Evolutionary conservation across 2,888 invertebrate genomes (phyloP), one percentile per base, ranked within the genome.

Genomic region (Hyposoter didymator): DNA sequence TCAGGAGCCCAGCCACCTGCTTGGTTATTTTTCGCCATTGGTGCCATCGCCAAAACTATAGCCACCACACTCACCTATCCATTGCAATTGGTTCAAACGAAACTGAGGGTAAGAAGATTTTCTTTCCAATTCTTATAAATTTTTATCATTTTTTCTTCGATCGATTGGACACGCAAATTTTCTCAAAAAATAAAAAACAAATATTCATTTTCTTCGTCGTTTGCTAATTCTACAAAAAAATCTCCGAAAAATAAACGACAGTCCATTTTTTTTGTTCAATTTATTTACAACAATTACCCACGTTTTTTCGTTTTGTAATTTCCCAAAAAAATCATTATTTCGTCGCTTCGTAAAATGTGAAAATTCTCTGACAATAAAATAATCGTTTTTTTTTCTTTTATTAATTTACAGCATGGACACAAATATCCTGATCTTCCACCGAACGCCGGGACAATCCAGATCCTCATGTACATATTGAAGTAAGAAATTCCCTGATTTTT

Each of bases 61-160:
- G 97, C 98, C 12, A 98, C 98, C 0, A 95, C 97, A 10, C 89
- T 97, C n/a, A 99, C 98, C 3, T 99, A 99, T 94, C 99, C 99
- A 0, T 92, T 99, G 84, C 98, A 98, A 91, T 94, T 98, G 86
- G 95, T 98, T 17, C 98, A 99, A 94, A 96, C 98, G 0, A 96
- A 97, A 92, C 95, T 97, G 73, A 93, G 96, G 92, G 96, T 96
- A 91, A 92, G 12, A 28, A 8, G 28, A 28, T 22, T 94, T 90
- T 76, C 39, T 59, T 47, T 79, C 8, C 43, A 22, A 22, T 19
- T 39, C 12, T 43, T 7, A 62, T 17, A 0, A 62, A 28, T 32
- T 8, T 8, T 32, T 1, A 0, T 17, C 12, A 62, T 7, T 28
- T 28, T 32, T 32, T 5, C 12, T 52, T 52, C n/a, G 0, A 39